Base-by-base conservation (phyloP, 1,140 invertebrate genomes). In the Drosophila ananassae region DNA sequence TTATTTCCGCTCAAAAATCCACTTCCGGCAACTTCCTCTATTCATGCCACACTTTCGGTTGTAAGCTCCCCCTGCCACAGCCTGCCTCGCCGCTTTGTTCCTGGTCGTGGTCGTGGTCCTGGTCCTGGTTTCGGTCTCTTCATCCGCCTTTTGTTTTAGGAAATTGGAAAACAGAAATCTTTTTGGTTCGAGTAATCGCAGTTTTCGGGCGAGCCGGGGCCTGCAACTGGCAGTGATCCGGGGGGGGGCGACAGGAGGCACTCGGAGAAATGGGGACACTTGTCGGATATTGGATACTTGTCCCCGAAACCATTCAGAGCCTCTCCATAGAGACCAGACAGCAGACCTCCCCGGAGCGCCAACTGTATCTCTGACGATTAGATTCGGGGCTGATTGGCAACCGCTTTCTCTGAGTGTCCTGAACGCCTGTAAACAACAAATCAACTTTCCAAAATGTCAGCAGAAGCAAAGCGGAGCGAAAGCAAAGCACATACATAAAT, bases 1-100 rank as follows among this genome's bases (percentile, higher is more conserved):
- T 84, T 84, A 85, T 84, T 84, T 84, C 81, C 81, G 81, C 68
- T 84, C 63, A 84, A 85, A 85, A 85, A 85, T 85, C 81, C 77
- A 84, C 81, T 84, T 84, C 77, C 81, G 62, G 77, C 77, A 41
- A 57, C 56, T 30, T 55, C 9, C 62, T 55, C 63, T 67, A 56
- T 69, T 69, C 63, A 56, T 48, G 32, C 62, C 63, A 48, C 66
- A 56, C 66, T 55, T 28, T 53, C 59, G 39, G 51, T 53, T 74
- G 12, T 21, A 12, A 12, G 21, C 48, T 21, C 21, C 8, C 13
- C 39, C 41, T 10, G 8, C 30, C 25, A 3, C 3, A 6, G 3
- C 25, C 25, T 28, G 25, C 6, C 30, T 32, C 8, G 30, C 30
- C 8, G 6, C 25, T 24, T 46, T 39, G 13, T 39, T 44, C 7